phyloP scores from a whole-genome alignment of 2,113 vertebrate genomes.

The Apistogramma diplotaenia region DNA sequence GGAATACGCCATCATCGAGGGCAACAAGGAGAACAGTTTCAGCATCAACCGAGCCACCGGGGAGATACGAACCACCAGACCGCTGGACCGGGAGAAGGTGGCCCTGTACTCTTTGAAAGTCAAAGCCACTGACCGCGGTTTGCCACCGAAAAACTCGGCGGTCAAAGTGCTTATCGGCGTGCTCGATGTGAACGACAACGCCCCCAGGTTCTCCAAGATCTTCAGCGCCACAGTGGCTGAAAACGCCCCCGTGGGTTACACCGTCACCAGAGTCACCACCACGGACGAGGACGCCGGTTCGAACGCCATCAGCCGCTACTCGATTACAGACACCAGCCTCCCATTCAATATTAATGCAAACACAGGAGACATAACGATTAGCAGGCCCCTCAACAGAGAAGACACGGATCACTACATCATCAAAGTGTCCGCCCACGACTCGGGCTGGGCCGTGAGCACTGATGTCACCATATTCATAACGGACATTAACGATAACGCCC shows the following conservation, averaged over 20 bases:
- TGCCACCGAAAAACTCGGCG: slow-evolving; percentile 77
- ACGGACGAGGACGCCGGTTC: slow-evolving; percentile 90
- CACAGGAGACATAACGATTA: slow-evolving; percentile 91
- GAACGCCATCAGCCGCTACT: slow-evolving; percentile 91
- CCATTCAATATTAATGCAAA: slow-evolving; percentile 89
- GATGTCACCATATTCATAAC: slow-evolving; percentile 93
- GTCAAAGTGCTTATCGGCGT: slow-evolving; percentile 86
- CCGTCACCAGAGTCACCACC: slow-evolving; percentile 89
- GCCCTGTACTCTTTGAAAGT: slow-evolving; percentile 83
- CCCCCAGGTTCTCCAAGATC: slow-evolving; percentile 94
- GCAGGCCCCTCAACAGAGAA: slow-evolving; percentile 91
- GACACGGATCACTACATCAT: slow-evolving; percentile 90
- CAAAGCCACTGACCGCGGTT: slow-evolving; percentile 87
- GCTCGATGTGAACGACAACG: slow-evolving; percentile 95
- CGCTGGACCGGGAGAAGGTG: slow-evolving; percentile 88
- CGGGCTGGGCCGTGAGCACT: slow-evolving; percentile 96
- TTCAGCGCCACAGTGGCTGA: slow-evolving; percentile 92
- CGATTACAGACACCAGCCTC: slow-evolving; percentile 85
- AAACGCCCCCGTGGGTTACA: slow-evolving; percentile 90
- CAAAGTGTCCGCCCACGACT: slow-evolving; percentile 92
- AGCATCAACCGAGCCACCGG: slow-evolving; percentile 86
- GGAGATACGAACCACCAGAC: slow-evolving; percentile 87
- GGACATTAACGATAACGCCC: slow-evolving; percentile 93
- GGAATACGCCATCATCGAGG: slow-evolving; percentile 86
- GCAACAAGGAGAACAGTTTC: slow-evolving; percentile 90